Conservation (phyloP, 1,140 invertebrate species). For the Trachymyrmex septentrionalis region DNA sequence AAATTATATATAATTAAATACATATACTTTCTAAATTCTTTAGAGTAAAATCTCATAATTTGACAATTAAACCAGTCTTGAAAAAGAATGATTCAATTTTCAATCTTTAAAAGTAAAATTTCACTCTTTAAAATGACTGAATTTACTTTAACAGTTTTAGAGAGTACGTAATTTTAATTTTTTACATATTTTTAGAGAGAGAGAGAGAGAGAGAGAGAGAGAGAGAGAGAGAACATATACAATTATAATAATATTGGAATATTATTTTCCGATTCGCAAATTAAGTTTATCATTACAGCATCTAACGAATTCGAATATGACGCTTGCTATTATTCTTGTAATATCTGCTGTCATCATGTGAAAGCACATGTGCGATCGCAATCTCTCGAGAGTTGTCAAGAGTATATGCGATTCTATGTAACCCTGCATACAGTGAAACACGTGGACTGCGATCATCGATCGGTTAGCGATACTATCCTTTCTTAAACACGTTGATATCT, state of each 20-base stretch:
- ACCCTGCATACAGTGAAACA: background rate
- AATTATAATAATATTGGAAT: background rate
- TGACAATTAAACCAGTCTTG: too few relatives aligned
- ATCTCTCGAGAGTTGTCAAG: slow-evolving; percentile 11
- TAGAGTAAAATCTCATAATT: too few relatives aligned
- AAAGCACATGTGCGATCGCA: slow-evolving; percentile 4
- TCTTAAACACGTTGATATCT: slow-evolving; percentile 13
- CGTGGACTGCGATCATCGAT: slow-evolving; percentile 19
- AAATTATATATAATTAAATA: background rate
- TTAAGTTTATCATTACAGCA: background rate
- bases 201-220: background rate
- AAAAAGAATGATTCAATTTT: too few relatives aligned
- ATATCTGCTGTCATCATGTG: slow-evolving; percentile 21
- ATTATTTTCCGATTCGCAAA: background rate
- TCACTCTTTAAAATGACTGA: too few relatives aligned
- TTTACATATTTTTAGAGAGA: background rate
- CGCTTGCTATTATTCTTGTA: slow-evolving; percentile 26
- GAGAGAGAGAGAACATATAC: background rate
- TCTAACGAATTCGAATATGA: background rate
- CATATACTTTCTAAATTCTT: background rate
- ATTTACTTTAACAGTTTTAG: too few relatives aligned
- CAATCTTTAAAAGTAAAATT: too few relatives aligned
- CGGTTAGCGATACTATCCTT: background rate
- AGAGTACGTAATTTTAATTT: background rate
- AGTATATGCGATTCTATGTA: background rate